phyloP scores from a whole-genome alignment of 2,797 vertebrate species.

The Zenarchopterus dispar region DNA sequence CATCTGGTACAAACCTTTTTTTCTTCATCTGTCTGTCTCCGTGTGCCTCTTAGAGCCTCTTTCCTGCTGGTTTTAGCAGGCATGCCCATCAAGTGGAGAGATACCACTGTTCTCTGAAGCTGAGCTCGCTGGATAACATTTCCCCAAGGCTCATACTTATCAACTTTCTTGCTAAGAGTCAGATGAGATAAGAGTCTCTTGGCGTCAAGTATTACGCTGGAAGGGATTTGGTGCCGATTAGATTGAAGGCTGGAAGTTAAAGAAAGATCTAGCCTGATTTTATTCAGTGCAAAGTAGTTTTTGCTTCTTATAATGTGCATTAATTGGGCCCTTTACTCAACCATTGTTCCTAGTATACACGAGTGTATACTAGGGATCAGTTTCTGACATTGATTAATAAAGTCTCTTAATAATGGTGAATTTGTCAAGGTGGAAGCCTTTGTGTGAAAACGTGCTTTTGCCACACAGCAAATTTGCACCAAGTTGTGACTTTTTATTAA shows the following conservation, averaged over 20 bases:
- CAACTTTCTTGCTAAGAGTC: not conserved
- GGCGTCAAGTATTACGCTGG: not conserved
- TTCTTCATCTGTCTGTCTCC: constrained; percentile 3
- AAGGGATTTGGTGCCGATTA: not conserved
- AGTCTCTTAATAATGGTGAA: constrained; percentile 5
- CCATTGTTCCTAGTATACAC: not conserved
- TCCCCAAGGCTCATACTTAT: not conserved
- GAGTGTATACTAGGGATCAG: too few species aligned
- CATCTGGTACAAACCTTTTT: too few species aligned
- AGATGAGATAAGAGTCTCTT: not conserved
- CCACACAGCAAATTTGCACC: not conserved
- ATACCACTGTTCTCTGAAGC: constrained; percentile 3
- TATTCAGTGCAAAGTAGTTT: not conserved
- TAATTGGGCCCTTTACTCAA: constrained; percentile 3
- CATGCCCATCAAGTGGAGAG: constrained; percentile 34
- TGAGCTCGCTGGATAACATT: not conserved
- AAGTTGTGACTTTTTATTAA: constrained; percentile 4
- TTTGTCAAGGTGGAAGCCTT: constrained; percentile 2
- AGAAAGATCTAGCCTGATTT: not conserved
- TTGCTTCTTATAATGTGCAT: not conserved
- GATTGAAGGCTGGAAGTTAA: constrained; percentile 1
- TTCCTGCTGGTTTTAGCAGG: not conserved
- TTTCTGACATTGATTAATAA: not conserved
- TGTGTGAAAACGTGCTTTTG: not conserved
- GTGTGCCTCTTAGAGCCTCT: not conserved